A percentile compares a stretch with the other conserved stretches of the same genome.
phyloP scores from a whole-genome alignment of 2,888 invertebrate genomes.

The Drosophila buzzatii region DNA sequence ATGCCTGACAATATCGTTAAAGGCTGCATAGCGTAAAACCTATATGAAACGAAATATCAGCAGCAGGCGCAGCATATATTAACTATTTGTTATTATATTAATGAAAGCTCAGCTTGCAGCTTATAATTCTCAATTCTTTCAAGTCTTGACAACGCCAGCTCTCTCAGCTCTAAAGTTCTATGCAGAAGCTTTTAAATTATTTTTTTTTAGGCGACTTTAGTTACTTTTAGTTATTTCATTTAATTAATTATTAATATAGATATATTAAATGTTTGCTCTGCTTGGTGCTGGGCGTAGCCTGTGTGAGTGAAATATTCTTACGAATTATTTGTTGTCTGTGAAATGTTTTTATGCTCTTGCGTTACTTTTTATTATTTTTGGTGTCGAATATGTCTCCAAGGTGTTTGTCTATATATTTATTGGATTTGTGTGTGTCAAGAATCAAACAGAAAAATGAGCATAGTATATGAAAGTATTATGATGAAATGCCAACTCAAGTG shows the following conservation, averaged over 20 bases:
- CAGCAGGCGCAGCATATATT: too few species aligned
- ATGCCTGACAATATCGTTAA: not conserved
- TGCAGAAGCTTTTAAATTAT: not conserved
- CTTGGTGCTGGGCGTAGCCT: not conserved
- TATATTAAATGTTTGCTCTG: not conserved
- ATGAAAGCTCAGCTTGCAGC: too few species aligned
- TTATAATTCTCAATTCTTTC: not conserved
- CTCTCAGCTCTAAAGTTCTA: not conserved
- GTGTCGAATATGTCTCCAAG: conserved; percentile 85
- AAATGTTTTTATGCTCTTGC: not conserved
- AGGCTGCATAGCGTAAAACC: not conserved
- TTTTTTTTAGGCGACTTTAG: not conserved
- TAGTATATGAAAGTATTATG: not conserved
- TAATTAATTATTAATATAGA: not conserved
- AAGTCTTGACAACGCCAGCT: not conserved
- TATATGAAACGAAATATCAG: not conserved
- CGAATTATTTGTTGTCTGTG: not conserved
- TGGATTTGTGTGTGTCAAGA: conserved; percentile 4
- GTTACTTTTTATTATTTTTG: conserved; percentile 37
- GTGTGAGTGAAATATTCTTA: not conserved
- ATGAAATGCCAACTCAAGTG: not conserved
- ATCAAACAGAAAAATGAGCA: not conserved
- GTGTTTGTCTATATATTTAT: conserved; percentile 30
- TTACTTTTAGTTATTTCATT: not conserved
- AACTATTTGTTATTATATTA: too few species aligned